These are phyloP conservation scores for Oegoconia quadripuncta DNA, from an alignment of 2,888 invertebrate genomes.

Conservation along the genomic window DNA sequence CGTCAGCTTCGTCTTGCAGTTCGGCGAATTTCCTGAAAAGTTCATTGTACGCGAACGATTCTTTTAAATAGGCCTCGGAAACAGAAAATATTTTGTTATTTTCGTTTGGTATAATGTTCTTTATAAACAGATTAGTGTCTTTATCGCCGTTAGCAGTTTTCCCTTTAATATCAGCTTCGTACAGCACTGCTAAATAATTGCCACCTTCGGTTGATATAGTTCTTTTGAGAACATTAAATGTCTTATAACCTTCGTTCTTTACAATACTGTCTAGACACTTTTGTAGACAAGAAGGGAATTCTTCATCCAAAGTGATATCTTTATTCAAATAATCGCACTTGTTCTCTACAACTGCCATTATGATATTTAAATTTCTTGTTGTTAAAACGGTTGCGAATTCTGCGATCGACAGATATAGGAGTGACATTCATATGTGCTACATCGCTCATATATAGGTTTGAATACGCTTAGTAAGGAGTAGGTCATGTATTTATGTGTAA, in stretches of 20 bases:
- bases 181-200: constrained; percentile 28
- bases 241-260: constrained; percentile 19
- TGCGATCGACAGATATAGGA: not conserved
- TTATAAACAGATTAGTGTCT: constrained; percentile 33
- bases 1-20: constrained; percentile 36
- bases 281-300: not conserved
- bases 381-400: not conserved
- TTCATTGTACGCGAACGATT: constrained; percentile 43
- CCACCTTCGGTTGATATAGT: constrained; percentile 24
- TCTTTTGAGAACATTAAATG: constrained; percentile 16
- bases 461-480: too few relatives aligned
- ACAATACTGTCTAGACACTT: constrained; percentile 17
- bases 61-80: constrained; percentile 29
- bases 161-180: constrained; percentile 26
- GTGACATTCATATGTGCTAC: not conserved
- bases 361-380: not conserved
- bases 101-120: constrained; percentile 28
- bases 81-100: constrained; percentile 27
- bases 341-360: not conserved
- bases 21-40: constrained; percentile 34
- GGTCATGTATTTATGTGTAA: too few relatives aligned
- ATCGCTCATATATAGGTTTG: too few relatives aligned
- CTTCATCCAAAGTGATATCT: not conserved
- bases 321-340: not conserved
- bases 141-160: constrained; percentile 38